Evolutionary conservation across 2,797 vertebrate genomes (phyloP).

Genomic region (Dipus sagitta): DNA sequence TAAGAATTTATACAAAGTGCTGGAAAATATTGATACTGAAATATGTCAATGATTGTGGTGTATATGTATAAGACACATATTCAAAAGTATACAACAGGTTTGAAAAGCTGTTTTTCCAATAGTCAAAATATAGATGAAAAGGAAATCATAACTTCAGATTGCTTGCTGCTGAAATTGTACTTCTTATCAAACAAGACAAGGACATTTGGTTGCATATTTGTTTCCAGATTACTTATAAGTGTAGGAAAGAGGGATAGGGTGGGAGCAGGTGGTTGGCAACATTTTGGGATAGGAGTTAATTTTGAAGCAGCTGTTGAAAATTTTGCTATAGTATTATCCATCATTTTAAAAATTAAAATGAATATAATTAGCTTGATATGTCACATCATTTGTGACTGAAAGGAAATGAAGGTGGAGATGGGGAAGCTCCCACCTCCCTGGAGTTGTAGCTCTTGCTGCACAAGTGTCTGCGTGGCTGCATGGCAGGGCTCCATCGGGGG

Average conservation of each 20-base stretch:
- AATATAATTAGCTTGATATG: conserved; percentile 74
- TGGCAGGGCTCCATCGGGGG: background rate
- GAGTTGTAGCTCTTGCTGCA: background rate
- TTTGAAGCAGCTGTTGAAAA: conserved; percentile 79
- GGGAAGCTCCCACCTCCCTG: background rate
- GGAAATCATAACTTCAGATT: background rate
- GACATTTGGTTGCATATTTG: background rate
- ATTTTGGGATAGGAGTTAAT: conserved; percentile 75
- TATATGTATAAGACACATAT: background rate
- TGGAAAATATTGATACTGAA: background rate
- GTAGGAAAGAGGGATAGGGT: background rate
- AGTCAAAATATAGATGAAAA: background rate
- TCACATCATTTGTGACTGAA: conserved; percentile 61
- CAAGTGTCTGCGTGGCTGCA: background rate
- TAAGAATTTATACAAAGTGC: background rate
- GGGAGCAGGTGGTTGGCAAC: conserved; percentile 73
- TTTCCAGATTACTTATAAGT: conserved; percentile 18
- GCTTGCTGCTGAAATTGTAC: background rate
- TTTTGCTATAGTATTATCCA: conserved; percentile 78
- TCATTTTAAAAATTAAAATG: conserved; percentile 76
- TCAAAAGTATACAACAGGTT: background rate
- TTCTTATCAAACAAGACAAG: conserved; percentile 1
- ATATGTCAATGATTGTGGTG: background rate
- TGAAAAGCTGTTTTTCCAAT: background rate
- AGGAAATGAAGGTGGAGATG: background rate